A percentile compares a stretch with the other conserved stretches of the same genome.
phyloP scores from a whole-genome alignment of 2,797 vertebrate genomes.

The Pangasius sanitwongsei region DNA sequence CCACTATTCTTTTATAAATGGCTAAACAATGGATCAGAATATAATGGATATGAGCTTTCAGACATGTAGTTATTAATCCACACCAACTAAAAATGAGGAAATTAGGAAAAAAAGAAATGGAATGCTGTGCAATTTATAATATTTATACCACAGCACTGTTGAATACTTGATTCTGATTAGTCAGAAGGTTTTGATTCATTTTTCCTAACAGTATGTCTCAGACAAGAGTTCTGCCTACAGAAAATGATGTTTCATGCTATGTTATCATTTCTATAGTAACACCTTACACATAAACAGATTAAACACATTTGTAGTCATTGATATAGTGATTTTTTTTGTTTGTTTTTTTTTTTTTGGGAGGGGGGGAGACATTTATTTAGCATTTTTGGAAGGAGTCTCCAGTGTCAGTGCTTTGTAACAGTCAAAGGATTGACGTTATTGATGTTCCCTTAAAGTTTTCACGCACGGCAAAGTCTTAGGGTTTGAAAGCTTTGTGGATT shows the following conservation, averaged over 20 bases:
- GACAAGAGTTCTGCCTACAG: neutral
- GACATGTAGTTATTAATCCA: neutral
- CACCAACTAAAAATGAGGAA: neutral
- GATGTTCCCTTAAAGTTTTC: neutral
- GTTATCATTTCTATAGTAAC: neutral
- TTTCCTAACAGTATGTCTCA: neutral
- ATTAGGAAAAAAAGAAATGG: neutral
- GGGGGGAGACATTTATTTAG: neutral
- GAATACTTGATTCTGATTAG: neutral
- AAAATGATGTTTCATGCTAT: neutral
- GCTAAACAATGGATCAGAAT: neutral
- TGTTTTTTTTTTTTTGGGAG: neutral
- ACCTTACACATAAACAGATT: neutral
- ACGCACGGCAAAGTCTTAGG: neutral
- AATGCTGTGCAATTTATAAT: neutral
- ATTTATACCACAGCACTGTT: neutral
- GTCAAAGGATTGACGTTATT: neutral
- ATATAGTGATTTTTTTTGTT: neutral
- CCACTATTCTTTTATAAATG: neutral
- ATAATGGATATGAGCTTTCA: neutral
- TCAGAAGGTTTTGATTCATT: slow-evolving; percentile 10
- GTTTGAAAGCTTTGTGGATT: neutral
- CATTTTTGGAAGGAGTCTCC: neutral
- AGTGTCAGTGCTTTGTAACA: neutral
- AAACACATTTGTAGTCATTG: neutral